Evolutionary conservation across 2,113 vertebrate species (phyloP), one percentile per base, ranked within the genome.

Genomic region (Aptenodytes forsteri): DNA sequence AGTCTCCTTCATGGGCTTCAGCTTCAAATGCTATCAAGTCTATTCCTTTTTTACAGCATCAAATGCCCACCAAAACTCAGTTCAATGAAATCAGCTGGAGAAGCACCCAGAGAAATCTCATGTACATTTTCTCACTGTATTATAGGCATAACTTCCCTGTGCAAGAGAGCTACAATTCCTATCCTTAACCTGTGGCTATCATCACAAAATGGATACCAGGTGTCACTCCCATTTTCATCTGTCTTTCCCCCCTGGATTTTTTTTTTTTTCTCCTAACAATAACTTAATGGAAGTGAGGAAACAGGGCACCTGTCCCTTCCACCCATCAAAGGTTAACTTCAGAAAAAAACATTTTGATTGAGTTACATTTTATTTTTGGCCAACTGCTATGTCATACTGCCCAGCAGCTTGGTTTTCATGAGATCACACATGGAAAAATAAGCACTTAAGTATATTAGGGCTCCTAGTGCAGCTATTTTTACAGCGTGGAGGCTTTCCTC

Each of bases 341-440:
- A 92, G 47, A 25, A 79, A 82, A 47, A 70, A 62, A 9, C 10
- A 38, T 2, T 34, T 88, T 90, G 44, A 73, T 83, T n/a, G 49
- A 77, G 49, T 77, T 97, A 90, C 2, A 2, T 77, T 95, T 96
- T 93, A 94, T 70, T 93, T 95, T 95, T 93, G 91, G 87, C 89
- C 84, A 93, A 80, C 84, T 91, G 42, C 78, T 91, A 93, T 40
- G 91, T 96, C 97, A 96, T 90, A 88, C 13, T 95, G 89, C 70
- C 94, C 94, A 91, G 87, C 87, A 95, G 82, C 82, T 96, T 91
- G 78, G 91, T 83, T 85, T 95, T 88, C 91, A 96, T 97, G 96
- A 97, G 94, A 88, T 97, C 95, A 97, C 89, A 83, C 42, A 73
- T 73, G 96, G 94, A 94, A 97, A 97, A 97, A 96, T 44, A 97